A percentile compares a stretch with the other conserved stretches of the same genome.
Conservation (phyloP, 2,113 vertebrate species). For the Onychostruthus taczanowskii region DNA sequence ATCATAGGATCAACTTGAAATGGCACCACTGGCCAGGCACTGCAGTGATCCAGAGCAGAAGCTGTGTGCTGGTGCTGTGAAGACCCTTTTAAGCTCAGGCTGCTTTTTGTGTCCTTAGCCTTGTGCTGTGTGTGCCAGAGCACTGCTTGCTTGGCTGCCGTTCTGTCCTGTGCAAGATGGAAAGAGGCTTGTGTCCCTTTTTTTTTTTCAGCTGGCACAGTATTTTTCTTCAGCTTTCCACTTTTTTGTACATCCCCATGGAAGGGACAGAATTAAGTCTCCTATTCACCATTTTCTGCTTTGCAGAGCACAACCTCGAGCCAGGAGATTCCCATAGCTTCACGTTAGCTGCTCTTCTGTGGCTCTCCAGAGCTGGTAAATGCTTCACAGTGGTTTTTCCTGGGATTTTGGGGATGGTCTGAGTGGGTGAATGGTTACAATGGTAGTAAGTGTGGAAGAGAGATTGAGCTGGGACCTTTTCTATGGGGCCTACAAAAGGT, state of each 20-base stretch:
- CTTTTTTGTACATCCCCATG: fast-evolving
- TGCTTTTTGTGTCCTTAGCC: neutral
- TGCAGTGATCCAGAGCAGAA: neutral
- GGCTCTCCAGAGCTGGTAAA: neutral
- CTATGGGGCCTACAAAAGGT: neutral
- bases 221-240: neutral
- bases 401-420: neutral
- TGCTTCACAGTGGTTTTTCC: neutral
- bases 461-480: neutral
- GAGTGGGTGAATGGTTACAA: neutral
- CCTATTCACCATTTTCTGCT: neutral
- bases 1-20: neutral
- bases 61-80: fast-evolving
- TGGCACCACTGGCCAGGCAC: neutral
- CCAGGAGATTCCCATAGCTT: neutral
- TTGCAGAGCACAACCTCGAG: neutral
- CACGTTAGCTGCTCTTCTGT: neutral
- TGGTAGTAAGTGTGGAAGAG: neutral
- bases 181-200: neutral
- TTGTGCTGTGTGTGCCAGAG: fast-evolving
- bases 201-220: neutral
- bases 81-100: neutral
- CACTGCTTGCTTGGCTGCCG: neutral
- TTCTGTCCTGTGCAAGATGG: neutral
- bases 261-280: neutral